phyloP scores from a whole-genome alignment of 2,888 invertebrate species.

The Diarsia mendica region DNA sequence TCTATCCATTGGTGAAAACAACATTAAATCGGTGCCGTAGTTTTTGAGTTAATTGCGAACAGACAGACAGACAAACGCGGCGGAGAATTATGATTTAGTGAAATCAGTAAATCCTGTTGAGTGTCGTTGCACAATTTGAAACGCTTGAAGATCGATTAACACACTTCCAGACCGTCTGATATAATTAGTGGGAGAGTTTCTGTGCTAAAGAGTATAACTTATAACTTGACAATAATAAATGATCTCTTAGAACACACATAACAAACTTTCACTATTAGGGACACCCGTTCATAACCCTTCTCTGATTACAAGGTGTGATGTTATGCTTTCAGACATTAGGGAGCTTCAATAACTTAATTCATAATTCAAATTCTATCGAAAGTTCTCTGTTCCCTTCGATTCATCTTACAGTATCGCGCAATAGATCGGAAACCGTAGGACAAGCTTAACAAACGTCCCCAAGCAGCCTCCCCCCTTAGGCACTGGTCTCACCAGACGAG shows the following conservation, averaged over 20 bases:
- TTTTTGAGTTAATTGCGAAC: too few species aligned
- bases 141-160: not conserved
- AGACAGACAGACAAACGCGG: too few species aligned
- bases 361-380: not conserved
- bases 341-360: not conserved
- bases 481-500: not conserved
- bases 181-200: not conserved
- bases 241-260: too few species aligned
- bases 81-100: too few species aligned
- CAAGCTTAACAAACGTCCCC: constrained; percentile 21
- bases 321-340: too few species aligned
- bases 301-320: too few species aligned
- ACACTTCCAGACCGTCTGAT: not conserved
- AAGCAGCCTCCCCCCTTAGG: not conserved
- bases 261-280: too few species aligned
- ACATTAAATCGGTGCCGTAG: too few species aligned
- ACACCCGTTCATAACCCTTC: too few species aligned
- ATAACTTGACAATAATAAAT: not conserved
- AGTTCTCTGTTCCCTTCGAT: not conserved
- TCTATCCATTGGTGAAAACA: too few species aligned
- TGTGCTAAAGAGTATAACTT: not conserved
- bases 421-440: constrained; percentile 22
- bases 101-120: too few species aligned
- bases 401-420: constrained; percentile 1
- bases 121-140: too few species aligned